phyloP scores from a whole-genome alignment of 2,113 vertebrate genomes.

The Chaetops frenatus region DNA sequence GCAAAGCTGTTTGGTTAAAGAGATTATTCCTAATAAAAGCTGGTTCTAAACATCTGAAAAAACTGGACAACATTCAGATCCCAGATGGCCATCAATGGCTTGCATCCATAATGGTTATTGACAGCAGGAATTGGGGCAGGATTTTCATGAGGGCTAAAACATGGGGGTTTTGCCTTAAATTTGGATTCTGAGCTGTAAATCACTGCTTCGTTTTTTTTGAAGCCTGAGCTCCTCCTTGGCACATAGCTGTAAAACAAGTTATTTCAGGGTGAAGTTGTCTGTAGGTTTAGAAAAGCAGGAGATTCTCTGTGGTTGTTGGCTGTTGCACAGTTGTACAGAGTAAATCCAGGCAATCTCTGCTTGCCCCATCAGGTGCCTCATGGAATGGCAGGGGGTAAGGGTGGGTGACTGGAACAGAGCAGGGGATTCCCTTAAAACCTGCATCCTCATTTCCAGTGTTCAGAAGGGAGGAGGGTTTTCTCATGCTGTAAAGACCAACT shows the following conservation, averaged over 20 bases:
- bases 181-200: background rate
- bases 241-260: background rate
- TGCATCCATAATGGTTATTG: background rate
- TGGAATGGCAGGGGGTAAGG: fast-evolving
- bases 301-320: background rate
- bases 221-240: background rate
- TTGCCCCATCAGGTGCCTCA: background rate
- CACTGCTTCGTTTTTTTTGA: background rate
- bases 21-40: slow-evolving; percentile 25
- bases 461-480: background rate
- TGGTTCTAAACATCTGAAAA: slow-evolving; percentile 39
- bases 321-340: background rate
- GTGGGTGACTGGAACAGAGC: background rate
- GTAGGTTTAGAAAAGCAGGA: background rate
- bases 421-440: background rate
- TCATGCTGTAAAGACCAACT: background rate
- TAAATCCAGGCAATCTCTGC: background rate
- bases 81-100: slow-evolving; percentile 21
- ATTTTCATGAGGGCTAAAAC: background rate
- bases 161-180: background rate
- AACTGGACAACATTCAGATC: slow-evolving; percentile 1
- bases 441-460: fast-evolving
- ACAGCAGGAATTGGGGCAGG: background rate
- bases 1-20: slow-evolving; percentile 21
- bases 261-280: background rate